These are phyloP conservation scores for Thunnus maccoyii DNA, from an alignment of 2,113 vertebrate genomes.

Conservation along the genomic window DNA sequence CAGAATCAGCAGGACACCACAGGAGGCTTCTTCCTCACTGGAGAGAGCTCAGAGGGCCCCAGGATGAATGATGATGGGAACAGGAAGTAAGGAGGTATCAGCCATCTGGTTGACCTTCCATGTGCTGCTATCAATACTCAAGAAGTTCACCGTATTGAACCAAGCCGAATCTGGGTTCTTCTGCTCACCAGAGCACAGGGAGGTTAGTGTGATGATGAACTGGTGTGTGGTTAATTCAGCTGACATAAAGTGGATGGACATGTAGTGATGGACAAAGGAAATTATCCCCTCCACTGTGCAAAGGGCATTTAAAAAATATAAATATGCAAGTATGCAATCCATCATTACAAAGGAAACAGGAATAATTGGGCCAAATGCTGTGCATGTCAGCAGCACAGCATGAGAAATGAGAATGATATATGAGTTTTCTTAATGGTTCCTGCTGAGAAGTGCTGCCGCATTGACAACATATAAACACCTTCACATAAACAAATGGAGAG, in stretches of 20 bases:
- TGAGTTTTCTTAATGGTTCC: conserved; percentile 48
- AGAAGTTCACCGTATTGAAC: conserved; percentile 48
- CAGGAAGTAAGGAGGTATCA: conserved; percentile 52
- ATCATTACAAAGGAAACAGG: conserved; percentile 53
- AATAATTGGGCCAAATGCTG: conserved; percentile 61
- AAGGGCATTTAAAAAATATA: conserved; percentile 44
- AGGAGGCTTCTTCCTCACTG: conserved; percentile 49
- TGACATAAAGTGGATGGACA: conserved; percentile 4
- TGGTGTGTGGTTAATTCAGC: conserved; percentile 23
- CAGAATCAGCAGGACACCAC: conserved; percentile 51
- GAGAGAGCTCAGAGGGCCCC: conserved; percentile 57
- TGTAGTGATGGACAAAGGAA: conserved; percentile 40
- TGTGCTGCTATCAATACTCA: conserved; percentile 32
- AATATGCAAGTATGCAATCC: conserved; percentile 55
- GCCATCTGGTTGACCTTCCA: conserved; percentile 72
- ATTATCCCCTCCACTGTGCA: conserved; percentile 12
- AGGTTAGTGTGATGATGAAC: not conserved
- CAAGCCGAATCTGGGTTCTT: not conserved
- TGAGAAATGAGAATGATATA: conserved; percentile 63
- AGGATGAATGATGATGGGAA: conserved; percentile 54
- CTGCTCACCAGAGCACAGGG: not conserved
- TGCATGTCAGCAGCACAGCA: conserved; percentile 49
- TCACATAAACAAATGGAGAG: conserved; percentile 34
- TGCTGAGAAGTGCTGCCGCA: conserved; percentile 23
- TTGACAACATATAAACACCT: conserved; percentile 35